Evolutionary conservation across 2,888 invertebrate genomes (phyloP), one percentile per base, ranked within the genome.

Genomic region (Busseola fusca): DNA sequence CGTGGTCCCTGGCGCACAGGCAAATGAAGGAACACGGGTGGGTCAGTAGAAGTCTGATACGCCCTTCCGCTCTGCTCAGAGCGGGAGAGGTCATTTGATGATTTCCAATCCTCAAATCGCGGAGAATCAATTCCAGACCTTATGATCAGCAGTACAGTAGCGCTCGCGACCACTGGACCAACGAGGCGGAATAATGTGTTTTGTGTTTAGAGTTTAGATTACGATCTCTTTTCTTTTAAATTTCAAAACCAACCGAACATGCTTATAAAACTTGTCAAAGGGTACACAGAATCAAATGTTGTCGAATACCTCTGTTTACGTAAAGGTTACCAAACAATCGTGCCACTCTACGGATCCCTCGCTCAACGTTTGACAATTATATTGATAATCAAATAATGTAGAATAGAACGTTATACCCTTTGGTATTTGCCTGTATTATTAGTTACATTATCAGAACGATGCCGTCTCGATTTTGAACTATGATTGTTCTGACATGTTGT

Each of bases 241-340:
- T 21, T 21, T 50, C n/a, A 12, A 12, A n/a, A 50, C 12, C 50
- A 25, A 52, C 1, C 12, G 12, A 52, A 52, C 25, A 12, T n/a
- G 40, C 21, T 9, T 10, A 16, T 12, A 52, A 52, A 27, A 0
- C 9, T 4, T 60, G 16, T 34, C 30, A 50, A 58, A 18, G 18
- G 16, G 45, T 54, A 45, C 9, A 12, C 56, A 52, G 25, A 65
- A 40, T 58, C 40, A 57, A 72, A 72, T 72, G 16, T 45, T 62
- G 30, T 62, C 50, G 79, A 59, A 30, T 37, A 10, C 30, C 52
- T 37, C 16, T 80, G 78, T 84, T 83, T 82, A 76, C 80, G 58
- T 73, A 64, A 64, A 81, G 76, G 74, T 81, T 78, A 60, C 57
- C 70, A 78, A 76, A 83, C 70, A 78, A 81, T 79, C 74, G 67